phyloP scores from a whole-genome alignment of 2,113 vertebrate genomes.

The Apteryx mantelli region DNA sequence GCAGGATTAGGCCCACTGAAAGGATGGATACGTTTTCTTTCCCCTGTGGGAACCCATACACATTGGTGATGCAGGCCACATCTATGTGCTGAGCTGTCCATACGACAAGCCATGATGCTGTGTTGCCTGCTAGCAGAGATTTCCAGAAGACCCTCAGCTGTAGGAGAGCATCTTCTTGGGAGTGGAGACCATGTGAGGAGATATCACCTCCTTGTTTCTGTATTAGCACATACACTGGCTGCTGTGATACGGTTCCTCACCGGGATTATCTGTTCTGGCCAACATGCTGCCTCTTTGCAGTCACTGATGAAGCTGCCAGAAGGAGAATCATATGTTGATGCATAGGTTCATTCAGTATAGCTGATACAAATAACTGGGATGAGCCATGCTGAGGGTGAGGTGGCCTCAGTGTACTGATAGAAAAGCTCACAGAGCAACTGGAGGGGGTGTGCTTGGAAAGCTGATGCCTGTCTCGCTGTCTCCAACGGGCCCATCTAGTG shows the following conservation, averaged over 20 bases:
- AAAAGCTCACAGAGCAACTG: not conserved
- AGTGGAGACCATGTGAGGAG: not conserved
- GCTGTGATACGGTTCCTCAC: not conserved
- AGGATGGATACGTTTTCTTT: not conserved
- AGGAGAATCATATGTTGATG: not conserved
- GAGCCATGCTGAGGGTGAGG: not conserved
- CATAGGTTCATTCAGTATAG: fast-evolving
- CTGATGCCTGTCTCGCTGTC: fast-evolving
- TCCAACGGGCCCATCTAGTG: not conserved
- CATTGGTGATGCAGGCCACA: not conserved
- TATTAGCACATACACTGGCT: not conserved
- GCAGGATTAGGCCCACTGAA: not conserved
- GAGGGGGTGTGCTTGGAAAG: fast-evolving
- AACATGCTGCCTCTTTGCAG: not conserved
- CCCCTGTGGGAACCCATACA: not conserved
- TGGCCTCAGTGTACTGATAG: too few relatives aligned
- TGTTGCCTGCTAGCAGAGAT: not conserved
- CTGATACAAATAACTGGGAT: not conserved
- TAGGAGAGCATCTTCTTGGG: not conserved
- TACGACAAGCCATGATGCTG: not conserved
- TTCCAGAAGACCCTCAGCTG: not conserved
- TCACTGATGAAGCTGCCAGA: not conserved
- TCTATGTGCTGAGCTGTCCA: not conserved
- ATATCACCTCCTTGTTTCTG: not conserved
- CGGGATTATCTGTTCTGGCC: not conserved